A percentile compares a stretch with the other conserved stretches of the same genome.
Evolutionary conservation across 2,113 vertebrate genomes (phyloP).

Genomic region (Grus americana): DNA sequence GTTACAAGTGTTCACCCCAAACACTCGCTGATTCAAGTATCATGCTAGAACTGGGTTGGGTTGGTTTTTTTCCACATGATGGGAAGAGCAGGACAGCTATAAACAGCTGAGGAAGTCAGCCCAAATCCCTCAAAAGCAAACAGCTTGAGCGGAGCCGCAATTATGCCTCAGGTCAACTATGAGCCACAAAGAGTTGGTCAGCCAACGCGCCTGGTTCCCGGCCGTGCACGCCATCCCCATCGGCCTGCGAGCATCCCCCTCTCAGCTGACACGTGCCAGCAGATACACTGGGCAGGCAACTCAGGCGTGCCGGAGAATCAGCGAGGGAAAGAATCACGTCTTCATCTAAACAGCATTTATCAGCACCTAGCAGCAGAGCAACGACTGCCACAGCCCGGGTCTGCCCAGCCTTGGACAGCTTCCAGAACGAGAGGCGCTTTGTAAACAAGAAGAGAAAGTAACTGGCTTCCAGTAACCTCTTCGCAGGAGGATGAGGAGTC

Average conservation of each 20-base stretch:
- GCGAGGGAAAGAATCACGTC: background rate
- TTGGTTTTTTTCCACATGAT: accelerated
- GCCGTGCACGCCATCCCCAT: accelerated
- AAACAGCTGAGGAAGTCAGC: background rate
- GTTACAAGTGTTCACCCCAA: background rate
- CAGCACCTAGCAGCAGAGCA: background rate
- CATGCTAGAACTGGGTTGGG: background rate
- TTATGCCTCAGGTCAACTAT: accelerated
- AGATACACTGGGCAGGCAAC: background rate
- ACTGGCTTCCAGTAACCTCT: background rate
- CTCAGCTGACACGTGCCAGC: background rate
- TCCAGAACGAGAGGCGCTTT: accelerated
- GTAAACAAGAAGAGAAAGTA: background rate
- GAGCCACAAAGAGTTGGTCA: background rate
- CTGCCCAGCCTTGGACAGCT: background rate
- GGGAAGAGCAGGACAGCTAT: background rate
- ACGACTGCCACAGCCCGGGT: background rate
- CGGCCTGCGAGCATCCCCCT: background rate
- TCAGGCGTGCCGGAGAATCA: background rate
- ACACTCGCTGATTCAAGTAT: accelerated
- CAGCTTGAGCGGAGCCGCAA: background rate
- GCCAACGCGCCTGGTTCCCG: accelerated
- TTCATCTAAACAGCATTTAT: background rate
- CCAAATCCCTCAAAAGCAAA: background rate
- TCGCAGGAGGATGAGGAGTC: background rate